A percentile compares a stretch with the other conserved stretches of the same genome.
Evolutionary conservation across 2,888 invertebrate species (phyloP).

Genomic region (Noctua fimbriata): DNA sequence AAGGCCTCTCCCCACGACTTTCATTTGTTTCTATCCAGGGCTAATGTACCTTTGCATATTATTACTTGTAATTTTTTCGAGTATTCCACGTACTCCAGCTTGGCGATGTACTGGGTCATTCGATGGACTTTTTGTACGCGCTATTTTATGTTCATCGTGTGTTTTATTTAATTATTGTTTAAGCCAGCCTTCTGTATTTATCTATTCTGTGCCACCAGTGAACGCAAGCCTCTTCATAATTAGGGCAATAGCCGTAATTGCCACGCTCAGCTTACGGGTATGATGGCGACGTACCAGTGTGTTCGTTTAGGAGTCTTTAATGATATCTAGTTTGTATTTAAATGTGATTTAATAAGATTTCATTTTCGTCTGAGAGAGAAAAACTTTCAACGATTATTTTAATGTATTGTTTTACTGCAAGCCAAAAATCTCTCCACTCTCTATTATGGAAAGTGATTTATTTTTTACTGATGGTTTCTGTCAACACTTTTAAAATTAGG

Average conservation of each 20-base stretch:
- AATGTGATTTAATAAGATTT: neutral
- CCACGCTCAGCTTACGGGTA: conserved; percentile 23
- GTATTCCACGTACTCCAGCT: too few relatives aligned
- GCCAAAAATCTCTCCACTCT: neutral
- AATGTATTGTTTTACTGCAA: neutral
- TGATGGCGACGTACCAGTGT: neutral
- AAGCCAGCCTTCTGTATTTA: neutral
- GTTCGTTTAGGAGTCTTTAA: neutral
- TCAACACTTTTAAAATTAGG: neutral
- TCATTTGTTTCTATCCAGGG: too few relatives aligned
- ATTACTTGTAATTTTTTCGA: too few relatives aligned
- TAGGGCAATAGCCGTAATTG: conserved; percentile 47
- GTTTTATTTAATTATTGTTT: neutral
- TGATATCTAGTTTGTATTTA: neutral
- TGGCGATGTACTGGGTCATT: neutral
- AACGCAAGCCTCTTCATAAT: conserved; percentile 38
- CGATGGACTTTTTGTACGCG: neutral
- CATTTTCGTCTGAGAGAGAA: neutral
- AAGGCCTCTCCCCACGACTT: too few relatives aligned
- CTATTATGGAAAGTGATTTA: neutral
- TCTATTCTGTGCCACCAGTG: neutral
- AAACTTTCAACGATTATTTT: neutral
- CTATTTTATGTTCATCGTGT: neutral
- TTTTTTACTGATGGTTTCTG: neutral
- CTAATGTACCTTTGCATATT: too few relatives aligned